Conservation (phyloP, 2,888 invertebrate genomes). For the Scrobipalpa atriplicella region DNA sequence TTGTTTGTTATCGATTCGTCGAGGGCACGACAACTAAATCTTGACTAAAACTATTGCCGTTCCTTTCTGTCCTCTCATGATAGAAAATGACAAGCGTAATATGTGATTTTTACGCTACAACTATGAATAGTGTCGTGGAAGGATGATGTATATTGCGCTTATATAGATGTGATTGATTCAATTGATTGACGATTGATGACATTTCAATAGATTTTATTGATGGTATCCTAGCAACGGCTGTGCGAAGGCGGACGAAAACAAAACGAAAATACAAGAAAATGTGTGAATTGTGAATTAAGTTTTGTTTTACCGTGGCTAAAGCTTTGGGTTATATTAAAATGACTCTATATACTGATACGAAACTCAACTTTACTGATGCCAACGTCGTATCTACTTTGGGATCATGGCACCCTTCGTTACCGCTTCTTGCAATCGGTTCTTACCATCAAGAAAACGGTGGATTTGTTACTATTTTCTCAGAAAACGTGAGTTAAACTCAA, state of each 20-base stretch:
- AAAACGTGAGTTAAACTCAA: slow-evolving; percentile 85
- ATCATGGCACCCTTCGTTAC: slow-evolving; percentile 91
- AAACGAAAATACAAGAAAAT: background rate
- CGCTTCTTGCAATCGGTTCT: slow-evolving; percentile 92
- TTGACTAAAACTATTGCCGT: too few species aligned
- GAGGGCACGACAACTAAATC: too few species aligned
- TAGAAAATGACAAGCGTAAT: too few species aligned
- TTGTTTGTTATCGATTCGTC: background rate
- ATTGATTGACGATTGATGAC: background rate
- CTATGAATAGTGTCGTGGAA: too few species aligned
- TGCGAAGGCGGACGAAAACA: background rate
- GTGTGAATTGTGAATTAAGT: background rate
- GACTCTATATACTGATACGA: slow-evolving; percentile 93
- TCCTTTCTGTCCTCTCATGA: too few species aligned
- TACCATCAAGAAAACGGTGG: slow-evolving; percentile 95
- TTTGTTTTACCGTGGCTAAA: background rate
- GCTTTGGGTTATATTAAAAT: slow-evolving; percentile 48
- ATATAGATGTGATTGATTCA: background rate
- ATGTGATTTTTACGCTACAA: too few species aligned
- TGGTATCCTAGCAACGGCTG: slow-evolving; percentile 1
- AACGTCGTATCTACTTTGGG: slow-evolving; percentile 92
- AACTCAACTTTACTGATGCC: slow-evolving; percentile 88
- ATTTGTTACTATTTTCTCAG: slow-evolving; percentile 93
- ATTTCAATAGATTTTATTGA: background rate
- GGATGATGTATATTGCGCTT: too few species aligned